A percentile compares a stretch with the other conserved stretches of the same genome.
Evolutionary conservation across 2,888 invertebrate genomes (phyloP).

Genomic region (Metopia argyrocephala): DNA sequence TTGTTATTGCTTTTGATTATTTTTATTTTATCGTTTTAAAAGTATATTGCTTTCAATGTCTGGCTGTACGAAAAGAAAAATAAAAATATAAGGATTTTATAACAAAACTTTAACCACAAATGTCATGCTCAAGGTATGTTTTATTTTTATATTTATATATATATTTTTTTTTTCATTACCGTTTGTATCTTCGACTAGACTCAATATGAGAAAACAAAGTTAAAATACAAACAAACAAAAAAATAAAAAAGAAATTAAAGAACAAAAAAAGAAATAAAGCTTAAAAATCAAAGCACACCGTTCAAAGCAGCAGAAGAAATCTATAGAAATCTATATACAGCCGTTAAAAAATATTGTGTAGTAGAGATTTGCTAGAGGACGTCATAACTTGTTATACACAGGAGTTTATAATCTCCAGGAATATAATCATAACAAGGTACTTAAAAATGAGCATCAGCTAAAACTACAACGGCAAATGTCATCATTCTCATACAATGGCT

Average conservation of each 20-base stretch:
- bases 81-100: constrained; percentile 18
- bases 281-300: not conserved
- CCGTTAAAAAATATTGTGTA: not conserved
- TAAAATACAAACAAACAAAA: not conserved
- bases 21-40: constrained; percentile 23
- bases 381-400: constrained; percentile 53
- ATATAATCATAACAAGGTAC: constrained; percentile 57
- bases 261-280: constrained; percentile 2
- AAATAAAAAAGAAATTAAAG: constrained; percentile 26
- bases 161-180: not conserved
- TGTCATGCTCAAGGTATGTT: constrained; percentile 56
- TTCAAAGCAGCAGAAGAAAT: not conserved
- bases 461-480: constrained; percentile 15
- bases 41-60: constrained; percentile 51
- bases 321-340: not conserved
- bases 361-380: not conserved
- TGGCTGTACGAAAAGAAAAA: constrained; percentile 27
- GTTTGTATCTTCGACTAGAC: constrained; percentile 43
- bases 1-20: not conserved
- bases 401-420: constrained; percentile 56
- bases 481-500: constrained; percentile 9
- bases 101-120: constrained; percentile 54
- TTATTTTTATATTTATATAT: constrained; percentile 6
- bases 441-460: constrained; percentile 45
- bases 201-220: constrained; percentile 19